phyloP scores from a whole-genome alignment of 2,113 vertebrate genomes.

The Leucopsar rothschildi region DNA sequence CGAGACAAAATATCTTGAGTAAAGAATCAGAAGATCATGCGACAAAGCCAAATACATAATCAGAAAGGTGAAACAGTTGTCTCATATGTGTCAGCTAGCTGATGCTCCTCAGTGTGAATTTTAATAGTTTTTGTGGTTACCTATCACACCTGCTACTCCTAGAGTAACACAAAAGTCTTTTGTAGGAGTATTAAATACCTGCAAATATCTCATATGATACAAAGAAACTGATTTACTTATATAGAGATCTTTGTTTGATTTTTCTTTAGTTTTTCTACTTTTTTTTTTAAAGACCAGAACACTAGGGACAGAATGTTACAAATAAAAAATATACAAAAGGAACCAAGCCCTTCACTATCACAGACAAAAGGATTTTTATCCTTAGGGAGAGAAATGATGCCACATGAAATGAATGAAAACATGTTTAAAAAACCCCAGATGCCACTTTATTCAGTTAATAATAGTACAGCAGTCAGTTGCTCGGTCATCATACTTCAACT shows the following conservation, averaged over 20 bases:
- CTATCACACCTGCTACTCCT: not conserved
- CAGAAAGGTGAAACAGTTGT: not conserved
- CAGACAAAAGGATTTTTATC: not conserved
- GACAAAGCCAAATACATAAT: not conserved
- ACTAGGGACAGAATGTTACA: not conserved
- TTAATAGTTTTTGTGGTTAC: not conserved
- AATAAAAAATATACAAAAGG: not conserved
- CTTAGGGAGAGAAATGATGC: not conserved
- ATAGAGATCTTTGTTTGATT: no score
- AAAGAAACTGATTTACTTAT: not conserved
- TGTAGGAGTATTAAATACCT: not conserved
- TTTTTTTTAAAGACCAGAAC: not conserved
- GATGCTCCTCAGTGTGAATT: not conserved
- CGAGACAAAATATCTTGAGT: not conserved
- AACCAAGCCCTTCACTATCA: not conserved
- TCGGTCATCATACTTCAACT: not conserved
- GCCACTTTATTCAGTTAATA: not conserved
- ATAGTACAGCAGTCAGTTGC: not conserved
- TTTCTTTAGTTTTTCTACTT: not conserved
- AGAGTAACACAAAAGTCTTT: not conserved
- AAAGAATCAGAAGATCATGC: not conserved
- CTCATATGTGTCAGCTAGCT: not conserved
- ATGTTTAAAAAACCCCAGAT: not conserved
- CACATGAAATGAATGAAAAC: conserved; percentile 13
- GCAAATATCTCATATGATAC: not conserved